Base-by-base conservation (phyloP, 2,797 vertebrate genomes). In the Buphagus erythrorhynchus region DNA sequence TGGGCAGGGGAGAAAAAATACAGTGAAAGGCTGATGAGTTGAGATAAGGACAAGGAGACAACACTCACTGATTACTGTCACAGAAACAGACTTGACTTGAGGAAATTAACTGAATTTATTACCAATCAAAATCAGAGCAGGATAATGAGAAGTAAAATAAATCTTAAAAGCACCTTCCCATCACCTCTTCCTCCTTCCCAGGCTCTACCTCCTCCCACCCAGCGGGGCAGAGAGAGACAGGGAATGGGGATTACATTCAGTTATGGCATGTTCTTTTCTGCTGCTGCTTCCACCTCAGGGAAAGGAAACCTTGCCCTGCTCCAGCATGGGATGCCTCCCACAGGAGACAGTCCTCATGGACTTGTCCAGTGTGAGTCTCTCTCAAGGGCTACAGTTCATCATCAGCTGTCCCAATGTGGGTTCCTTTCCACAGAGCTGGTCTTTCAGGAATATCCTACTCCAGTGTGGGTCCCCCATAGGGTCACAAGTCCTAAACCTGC, bases 401-500 rank as follows among this genome's bases (percentile, higher is more conserved):
- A 13, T 25, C 7, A 62, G 12, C 26, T 75, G 9, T 62, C 43
- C 48, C 48, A 33, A 0, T 52, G 38, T 36, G 18, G 16, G 24
- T 66, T 38, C 33, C 14, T 40, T 52, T 40, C 67, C 22, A 13
- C 16, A 43, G 24, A 13, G 15, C 48, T 29, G 43, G 13, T 75
- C n/a, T 35, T 81, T 36, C 55, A 36, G 26, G 31, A 62, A 7
- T 13, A n/a, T 21, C 14, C 5, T 0, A 0, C 33, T 67, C 12
- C 38, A 31, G 14, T 0, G 0, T 61, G 33, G 8, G 10, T 57
- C 35, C 11, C 19, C 22, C 18, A 28, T 3, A 35, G 42, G 25
- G 31, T 45, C 33, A 26, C 21, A 31, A 22, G 21, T 67, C 40
- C 46, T 46, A 35, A 59, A 35, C 5, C 7, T 67, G 33, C 40